Percentiles rank a stretch among this genome's conserved stretches.
Conservation (phyloP, 2,888 invertebrate species). For the Erynnis tages region DNA sequence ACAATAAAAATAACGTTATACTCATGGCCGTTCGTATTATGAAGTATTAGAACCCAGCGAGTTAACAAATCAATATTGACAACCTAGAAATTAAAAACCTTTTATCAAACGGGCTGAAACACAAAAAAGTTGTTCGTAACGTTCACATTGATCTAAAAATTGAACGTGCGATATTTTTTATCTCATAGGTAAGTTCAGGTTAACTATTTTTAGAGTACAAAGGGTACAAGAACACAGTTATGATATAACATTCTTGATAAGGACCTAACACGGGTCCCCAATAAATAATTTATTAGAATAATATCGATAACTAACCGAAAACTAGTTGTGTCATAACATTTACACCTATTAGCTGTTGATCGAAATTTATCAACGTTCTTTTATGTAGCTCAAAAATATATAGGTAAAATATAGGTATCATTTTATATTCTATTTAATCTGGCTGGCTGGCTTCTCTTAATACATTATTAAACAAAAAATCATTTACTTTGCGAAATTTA, state of each 20-base stretch:
- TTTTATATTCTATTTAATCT: no score
- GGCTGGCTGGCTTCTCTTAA: no score
- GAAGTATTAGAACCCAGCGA: constrained; percentile 6
- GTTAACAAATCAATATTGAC: constrained; percentile 26
- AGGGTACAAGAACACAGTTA: constrained; percentile 41
- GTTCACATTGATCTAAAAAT: constrained; percentile 34
- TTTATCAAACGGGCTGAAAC: constrained; percentile 16
- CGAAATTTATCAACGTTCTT: constrained; percentile 5
- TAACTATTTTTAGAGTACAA: constrained; percentile 67
- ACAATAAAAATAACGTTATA: constrained; percentile 18
- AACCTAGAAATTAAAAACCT: constrained; percentile 33
- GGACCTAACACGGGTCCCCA: constrained; percentile 36
- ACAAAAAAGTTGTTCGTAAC: constrained; percentile 10
- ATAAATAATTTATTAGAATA: constrained; percentile 54
- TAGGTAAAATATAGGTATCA: no score
- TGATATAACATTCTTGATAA: constrained; percentile 45
- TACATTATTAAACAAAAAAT: no score
- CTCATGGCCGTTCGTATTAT: constrained; percentile 11
- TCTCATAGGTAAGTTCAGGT: constrained; percentile 34
- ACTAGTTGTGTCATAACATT: constrained; percentile 16
- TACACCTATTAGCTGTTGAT: constrained; percentile 10
- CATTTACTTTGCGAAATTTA: no score
- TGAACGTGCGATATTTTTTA: constrained; percentile 48
- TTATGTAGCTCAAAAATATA: no score
- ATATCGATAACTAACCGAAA: constrained; percentile 1